phyloP scores from a whole-genome alignment of 1,140 invertebrate species.

The Pteromalus puparum region DNA sequence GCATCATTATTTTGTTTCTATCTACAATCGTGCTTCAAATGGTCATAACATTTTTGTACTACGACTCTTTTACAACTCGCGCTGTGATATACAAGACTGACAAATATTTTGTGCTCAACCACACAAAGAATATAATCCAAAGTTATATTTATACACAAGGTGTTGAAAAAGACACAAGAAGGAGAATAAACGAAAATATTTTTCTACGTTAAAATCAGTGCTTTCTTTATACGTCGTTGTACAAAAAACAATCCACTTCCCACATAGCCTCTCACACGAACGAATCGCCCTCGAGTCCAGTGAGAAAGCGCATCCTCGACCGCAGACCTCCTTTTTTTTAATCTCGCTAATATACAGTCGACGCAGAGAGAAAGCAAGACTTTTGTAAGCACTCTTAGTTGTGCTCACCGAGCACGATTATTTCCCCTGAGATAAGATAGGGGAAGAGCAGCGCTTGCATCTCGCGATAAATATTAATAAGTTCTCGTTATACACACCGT shows the following conservation, averaged over 20 bases:
- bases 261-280: not conserved
- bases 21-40: not conserved
- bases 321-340: not conserved
- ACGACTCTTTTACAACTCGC: not conserved
- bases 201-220: not conserved
- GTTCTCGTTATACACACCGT: not conserved
- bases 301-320: not conserved
- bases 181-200: not conserved
- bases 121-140: not conserved
- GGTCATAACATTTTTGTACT: not conserved
- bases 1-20: not conserved
- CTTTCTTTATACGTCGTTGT: not conserved
- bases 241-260: not conserved
- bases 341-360: not conserved
- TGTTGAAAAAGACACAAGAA: not conserved
- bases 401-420: conserved; percentile 34
- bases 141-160: not conserved
- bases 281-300: not conserved
- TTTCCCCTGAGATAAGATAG: conserved; percentile 38
- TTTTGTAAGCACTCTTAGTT: conserved; percentile 12
- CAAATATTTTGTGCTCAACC: not conserved
- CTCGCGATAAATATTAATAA: conserved; percentile 45
- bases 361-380: not conserved
- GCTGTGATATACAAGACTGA: not conserved
- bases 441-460: not conserved